Evolutionary conservation across 2,888 invertebrate species (phyloP).

Genomic region (Kryphioiulus occultus): DNA sequence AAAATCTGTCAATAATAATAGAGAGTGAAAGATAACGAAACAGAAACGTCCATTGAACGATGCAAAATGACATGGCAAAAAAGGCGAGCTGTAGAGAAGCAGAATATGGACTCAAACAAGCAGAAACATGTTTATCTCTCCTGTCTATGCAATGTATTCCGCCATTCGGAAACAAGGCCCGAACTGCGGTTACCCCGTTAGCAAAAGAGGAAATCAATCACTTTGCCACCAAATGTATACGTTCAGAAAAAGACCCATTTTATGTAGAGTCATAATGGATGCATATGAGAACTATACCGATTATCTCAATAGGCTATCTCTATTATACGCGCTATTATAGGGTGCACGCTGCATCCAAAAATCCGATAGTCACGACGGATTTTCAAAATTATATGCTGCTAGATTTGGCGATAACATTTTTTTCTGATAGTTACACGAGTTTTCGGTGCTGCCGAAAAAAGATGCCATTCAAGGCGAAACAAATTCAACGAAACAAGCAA

Average conservation of each 20-base stretch:
- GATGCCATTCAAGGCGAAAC: not conserved
- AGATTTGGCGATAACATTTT: not conserved
- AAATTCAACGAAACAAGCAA: not conserved
- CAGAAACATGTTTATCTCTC: conserved; percentile 35
- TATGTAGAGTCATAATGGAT: conserved; percentile 35
- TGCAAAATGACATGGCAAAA: conserved; percentile 20
- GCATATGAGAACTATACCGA: conserved; percentile 1
- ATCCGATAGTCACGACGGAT: conserved; percentile 35
- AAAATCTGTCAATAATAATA: conserved; percentile 35
- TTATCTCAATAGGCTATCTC: conserved; percentile 26
- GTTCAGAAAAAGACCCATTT: not conserved
- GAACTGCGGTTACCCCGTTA: conserved; percentile 17
- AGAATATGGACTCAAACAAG: conserved; percentile 22
- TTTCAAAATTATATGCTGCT: not conserved
- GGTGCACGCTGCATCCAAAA: conserved; percentile 17
- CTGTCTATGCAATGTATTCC: not conserved
- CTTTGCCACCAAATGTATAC: conserved; percentile 24
- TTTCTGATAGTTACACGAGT: not conserved
- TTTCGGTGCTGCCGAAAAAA: not conserved
- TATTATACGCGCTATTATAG: not conserved
- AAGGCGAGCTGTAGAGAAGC: not conserved
- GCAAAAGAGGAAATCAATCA: conserved; percentile 13
- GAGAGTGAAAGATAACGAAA: conserved; percentile 35
- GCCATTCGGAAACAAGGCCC: conserved; percentile 22
- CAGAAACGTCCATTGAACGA: conserved; percentile 25